Evolutionary conservation across 2,797 vertebrate genomes (phyloP).

Genomic region (Chelonia mydas): DNA sequence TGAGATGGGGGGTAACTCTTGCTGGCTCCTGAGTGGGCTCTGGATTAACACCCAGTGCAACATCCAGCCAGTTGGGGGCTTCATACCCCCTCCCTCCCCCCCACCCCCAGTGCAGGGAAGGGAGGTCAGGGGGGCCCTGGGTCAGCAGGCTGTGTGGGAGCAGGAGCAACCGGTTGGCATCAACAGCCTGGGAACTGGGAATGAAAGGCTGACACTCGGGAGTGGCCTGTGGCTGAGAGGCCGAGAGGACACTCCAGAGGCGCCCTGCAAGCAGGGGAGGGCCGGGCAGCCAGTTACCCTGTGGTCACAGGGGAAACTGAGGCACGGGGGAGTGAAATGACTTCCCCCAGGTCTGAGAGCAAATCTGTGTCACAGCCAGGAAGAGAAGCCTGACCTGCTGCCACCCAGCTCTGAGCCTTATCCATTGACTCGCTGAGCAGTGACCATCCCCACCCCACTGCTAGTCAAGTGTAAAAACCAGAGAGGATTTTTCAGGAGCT

Average conservation of each 20-base stretch:
- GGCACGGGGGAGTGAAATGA: neutral
- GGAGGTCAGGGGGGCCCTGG: neutral
- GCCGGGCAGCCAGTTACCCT: neutral
- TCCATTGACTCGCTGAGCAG: neutral
- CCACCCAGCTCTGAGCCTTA: neutral
- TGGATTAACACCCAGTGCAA: neutral
- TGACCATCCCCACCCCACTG: fast-evolving
- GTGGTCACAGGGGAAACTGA: neutral
- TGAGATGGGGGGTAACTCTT: neutral
- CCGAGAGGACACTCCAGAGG: neutral
- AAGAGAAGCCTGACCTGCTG: neutral
- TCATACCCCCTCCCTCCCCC: neutral
- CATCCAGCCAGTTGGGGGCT: neutral
- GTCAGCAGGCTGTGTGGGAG: no score
- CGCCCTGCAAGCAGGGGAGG: neutral
- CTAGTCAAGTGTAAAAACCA: neutral
- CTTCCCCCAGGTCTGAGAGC: neutral
- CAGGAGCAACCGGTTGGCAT: no score
- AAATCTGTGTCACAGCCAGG: neutral
- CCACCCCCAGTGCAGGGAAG: neutral
- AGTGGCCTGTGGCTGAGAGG: neutral
- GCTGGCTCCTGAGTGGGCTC: neutral
- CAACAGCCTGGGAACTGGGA: neutral
- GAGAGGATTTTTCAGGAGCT: neutral
- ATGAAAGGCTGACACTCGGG: neutral